phyloP scores from a whole-genome alignment of 2,888 invertebrate genomes.

The Osedax fenrisi region DNA sequence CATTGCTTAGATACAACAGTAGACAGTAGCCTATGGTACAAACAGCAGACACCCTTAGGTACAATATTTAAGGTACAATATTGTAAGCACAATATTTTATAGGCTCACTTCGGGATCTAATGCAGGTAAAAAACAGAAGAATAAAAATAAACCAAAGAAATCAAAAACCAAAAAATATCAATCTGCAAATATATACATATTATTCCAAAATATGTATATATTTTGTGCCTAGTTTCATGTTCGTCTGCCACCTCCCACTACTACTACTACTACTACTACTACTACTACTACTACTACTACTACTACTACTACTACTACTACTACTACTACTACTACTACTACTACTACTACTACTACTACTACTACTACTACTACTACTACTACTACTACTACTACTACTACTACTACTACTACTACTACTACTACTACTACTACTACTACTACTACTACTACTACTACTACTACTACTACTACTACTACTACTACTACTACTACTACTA shows the following conservation, averaged over 20 bases:
- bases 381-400: slow-evolving; percentile 21
- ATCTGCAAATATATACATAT: too few relatives aligned
- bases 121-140: too few relatives aligned
- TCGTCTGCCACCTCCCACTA: too few relatives aligned
- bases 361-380: slow-evolving; percentile 16
- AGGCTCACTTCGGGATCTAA: too few relatives aligned
- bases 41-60: too few relatives aligned
- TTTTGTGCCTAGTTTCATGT: too few relatives aligned
- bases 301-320: slow-evolving; percentile 21
- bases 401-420: slow-evolving; percentile 13
- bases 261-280: slow-evolving; percentile 20
- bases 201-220: too few relatives aligned
- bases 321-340: slow-evolving; percentile 22
- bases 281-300: slow-evolving; percentile 22
- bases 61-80: too few relatives aligned
- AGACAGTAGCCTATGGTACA: neutral
- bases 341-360: slow-evolving; percentile 22
- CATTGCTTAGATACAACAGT: too few relatives aligned
- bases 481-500: slow-evolving; percentile 16
- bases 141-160: too few relatives aligned
- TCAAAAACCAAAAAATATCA: too few relatives aligned
- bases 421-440: slow-evolving; percentile 16
- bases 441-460: slow-evolving; percentile 21
- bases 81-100: too few relatives aligned
- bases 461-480: slow-evolving; percentile 13